Base-by-base conservation (phyloP, 2,888 invertebrate genomes). In the Agrotis clavis region DNA sequence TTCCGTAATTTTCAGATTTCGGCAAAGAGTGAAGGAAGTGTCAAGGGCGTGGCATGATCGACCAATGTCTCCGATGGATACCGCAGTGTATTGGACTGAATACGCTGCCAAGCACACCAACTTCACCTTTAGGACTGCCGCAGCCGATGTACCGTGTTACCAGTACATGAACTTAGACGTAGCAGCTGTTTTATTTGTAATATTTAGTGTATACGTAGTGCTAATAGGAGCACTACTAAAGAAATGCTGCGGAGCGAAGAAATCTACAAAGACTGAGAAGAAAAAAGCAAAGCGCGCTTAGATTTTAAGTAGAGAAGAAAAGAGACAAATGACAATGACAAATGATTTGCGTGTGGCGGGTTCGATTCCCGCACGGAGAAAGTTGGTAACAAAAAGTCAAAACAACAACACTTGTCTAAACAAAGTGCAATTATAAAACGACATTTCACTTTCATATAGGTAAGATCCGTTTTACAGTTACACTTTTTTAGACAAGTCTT, bases 41-140 rank as follows among this genome's bases (percentile, higher is more conserved):
- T 96, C 97, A 11, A 93, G 90, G 68, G 93, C 96, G 9, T 97
- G 97, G 96, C 95, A 95, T 71, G 97, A 97, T 84, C 95, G 97
- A 21, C 97, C 97, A 0, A 87, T 97, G 87, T 91, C 96, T 2
- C 96, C 97, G 0, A 86, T 97, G 84, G 97, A 97, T 61, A 96
- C 97, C 0, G 97, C 97, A 2, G 89, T 97, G 16, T 97, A 96
- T 88, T 97, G 97, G 97, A 96, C 97, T 2, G 97, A 97, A 87
- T 97, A 96, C 85, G 97, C 97, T 0, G 97, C 97, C 11, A 93
- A 95, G 69, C 94, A 97, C 82, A 89, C 95, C 13, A 96, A 97
- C 74, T 89, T 92, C 47, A 92, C 90, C 1, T 94, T 96, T 87
- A 93, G 96, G 66, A 94, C 96, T 1, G 93, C 96, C 1, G 97